Base-by-base conservation (phyloP, 2,888 invertebrate genomes). In the Eupithecia subumbrata region DNA sequence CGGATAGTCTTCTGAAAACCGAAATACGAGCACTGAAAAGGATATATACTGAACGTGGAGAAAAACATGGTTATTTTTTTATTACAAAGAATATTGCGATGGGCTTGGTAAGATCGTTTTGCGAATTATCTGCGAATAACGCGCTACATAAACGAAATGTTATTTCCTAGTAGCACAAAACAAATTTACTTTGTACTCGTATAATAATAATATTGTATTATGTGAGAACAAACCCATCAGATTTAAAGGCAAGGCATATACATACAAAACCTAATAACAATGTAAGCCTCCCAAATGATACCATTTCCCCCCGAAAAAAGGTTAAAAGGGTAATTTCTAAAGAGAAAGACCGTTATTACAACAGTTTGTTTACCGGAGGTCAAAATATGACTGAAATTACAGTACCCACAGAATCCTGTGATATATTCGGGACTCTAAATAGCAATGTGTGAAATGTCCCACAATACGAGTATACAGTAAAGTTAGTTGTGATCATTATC, bases 261-360 rank as follows among this genome's bases (percentile, higher is more conserved):
- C 84, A 84, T 82, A 83, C 81, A 81, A 84, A 85, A 83, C 84
- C 85, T 86, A 86, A 88, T 87, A 87, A 88, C 87, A 88, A 88
- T 87, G 86, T 86, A 85, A 85, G 86, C 82, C 83, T 81, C 82
- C 83, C 84, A 84, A 88, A 88, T 86, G 88, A 87, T 85, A 86
- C 86, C 87, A 86, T 89, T 89, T 85, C 83, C 85, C 80, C 80
- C 81, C 82, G 84, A 85, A 87, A 84, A 87, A 88, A 87, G 86
- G 86, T 87, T 87, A 86, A 87, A 87, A 86, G 85, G 88, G 82
- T 84, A 83, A 86, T 87, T 86, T 83, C 82, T 84, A 79, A 84
- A 83, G 85, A 86, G 85, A 84, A 85, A 83, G 83, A 87, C 85
- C 86, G 85, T 86, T 87, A 85, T 86, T 85, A 85, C 83, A 81